Evolutionary conservation across 1,140 invertebrate species (phyloP).

Genomic region (Trypoxylus dichotomus): DNA sequence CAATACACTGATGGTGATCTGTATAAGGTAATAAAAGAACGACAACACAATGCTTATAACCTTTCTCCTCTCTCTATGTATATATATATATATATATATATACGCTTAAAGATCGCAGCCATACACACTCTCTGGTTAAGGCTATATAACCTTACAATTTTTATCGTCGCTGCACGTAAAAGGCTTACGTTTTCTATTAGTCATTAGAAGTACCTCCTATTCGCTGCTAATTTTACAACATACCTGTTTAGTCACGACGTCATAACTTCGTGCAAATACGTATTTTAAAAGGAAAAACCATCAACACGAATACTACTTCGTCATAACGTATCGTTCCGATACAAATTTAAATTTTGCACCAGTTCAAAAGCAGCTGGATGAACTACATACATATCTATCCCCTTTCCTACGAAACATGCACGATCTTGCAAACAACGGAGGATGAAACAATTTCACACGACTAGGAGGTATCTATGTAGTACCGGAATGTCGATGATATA

Average conservation of each 20-base stretch:
- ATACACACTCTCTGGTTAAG: neutral
- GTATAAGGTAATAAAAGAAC: constrained; percentile 7
- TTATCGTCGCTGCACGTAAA: constrained; percentile 8
- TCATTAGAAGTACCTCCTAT: constrained; percentile 12
- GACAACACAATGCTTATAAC: constrained; percentile 9
- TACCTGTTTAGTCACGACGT: constrained; percentile 15
- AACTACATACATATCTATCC: neutral
- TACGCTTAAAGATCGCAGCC: neutral
- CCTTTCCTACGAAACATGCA: neutral
- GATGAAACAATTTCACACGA: neutral
- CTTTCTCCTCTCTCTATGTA: neutral
- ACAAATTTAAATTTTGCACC: neutral
- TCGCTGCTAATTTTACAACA: constrained; percentile 15
- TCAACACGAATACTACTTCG: neutral
- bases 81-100: too few relatives aligned
- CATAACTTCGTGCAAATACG: neutral
- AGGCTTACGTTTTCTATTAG: constrained; percentile 22
- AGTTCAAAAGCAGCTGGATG: neutral
- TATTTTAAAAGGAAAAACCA: neutral
- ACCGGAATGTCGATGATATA: neutral
- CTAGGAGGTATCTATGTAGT: neutral
- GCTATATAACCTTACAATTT: constrained; percentile 1
- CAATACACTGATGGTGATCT: constrained; percentile 7
- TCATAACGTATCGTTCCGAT: neutral
- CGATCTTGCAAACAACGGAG: neutral